phyloP scores from a whole-genome alignment of 2,888 invertebrate species.

The Eristalis intricaria region DNA sequence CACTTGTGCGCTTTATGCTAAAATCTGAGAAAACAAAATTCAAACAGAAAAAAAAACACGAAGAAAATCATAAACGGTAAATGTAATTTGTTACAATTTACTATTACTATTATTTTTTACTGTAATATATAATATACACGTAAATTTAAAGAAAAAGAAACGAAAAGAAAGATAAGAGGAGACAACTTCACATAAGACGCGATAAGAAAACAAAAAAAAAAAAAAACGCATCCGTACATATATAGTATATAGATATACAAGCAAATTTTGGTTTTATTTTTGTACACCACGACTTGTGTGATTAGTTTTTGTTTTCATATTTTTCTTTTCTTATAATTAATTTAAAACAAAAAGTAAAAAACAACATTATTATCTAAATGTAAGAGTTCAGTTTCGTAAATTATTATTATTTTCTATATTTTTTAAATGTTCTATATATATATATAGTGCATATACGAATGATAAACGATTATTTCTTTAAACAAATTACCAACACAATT shows the following conservation, averaged over 20 bases:
- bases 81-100: slow-evolving; percentile 44
- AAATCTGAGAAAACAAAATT: slow-evolving; percentile 26
- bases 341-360: slow-evolving; percentile 21
- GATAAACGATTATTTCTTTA: slow-evolving; percentile 8
- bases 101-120: slow-evolving; percentile 60
- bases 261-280: slow-evolving; percentile 4
- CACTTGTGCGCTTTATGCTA: slow-evolving; percentile 59
- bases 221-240: slow-evolving; percentile 28
- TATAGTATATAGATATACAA: slow-evolving; percentile 9
- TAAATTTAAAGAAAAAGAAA: slow-evolving; percentile 27
- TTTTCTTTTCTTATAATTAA: slow-evolving; percentile 50
- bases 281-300: slow-evolving; percentile 37
- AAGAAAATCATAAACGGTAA: slow-evolving; percentile 34
- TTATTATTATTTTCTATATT: slow-evolving; percentile 36
- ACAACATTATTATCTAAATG: slow-evolving; percentile 9
- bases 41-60: slow-evolving; percentile 13
- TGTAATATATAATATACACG: slow-evolving; percentile 56
- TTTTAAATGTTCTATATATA: slow-evolving; percentile 38
- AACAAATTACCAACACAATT: slow-evolving; percentile 11
- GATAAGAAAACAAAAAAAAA: neutral
- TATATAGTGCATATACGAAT: slow-evolving; percentile 1
- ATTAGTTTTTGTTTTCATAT: slow-evolving; percentile 7
- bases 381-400: slow-evolving; percentile 58
- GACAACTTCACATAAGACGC: slow-evolving; percentile 33
- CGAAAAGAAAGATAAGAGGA: slow-evolving; percentile 4